Evolutionary conservation across 2,888 invertebrate species (phyloP).

Genomic region (Macropis europaea): DNA sequence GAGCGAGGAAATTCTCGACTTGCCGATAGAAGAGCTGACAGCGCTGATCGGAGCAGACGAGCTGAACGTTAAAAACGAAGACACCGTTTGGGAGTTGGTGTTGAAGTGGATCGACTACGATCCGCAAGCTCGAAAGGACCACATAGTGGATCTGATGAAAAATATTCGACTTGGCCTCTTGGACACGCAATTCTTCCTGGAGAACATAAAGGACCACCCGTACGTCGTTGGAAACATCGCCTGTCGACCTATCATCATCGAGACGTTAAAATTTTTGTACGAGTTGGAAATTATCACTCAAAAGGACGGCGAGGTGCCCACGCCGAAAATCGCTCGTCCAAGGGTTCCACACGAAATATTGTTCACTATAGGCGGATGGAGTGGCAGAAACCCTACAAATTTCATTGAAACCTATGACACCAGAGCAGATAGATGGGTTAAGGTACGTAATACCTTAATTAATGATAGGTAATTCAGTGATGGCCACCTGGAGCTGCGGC

Average conservation of each 20-base stretch:
- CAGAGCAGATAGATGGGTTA: constrained; percentile 93
- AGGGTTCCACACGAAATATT: constrained; percentile 93
- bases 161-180: constrained; percentile 91
- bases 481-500: no score
- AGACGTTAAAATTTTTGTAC: constrained; percentile 94
- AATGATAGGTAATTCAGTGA: no score
- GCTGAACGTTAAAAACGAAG: constrained; percentile 93
- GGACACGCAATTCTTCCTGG: constrained; percentile 94
- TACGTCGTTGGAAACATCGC: constrained; percentile 91
- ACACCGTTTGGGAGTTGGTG: constrained; percentile 92
- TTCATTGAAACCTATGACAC: constrained; percentile 95
- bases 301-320: constrained; percentile 90
- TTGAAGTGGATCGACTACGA: constrained; percentile 93
- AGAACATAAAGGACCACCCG: constrained; percentile 93
- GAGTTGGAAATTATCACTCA: constrained; percentile 93
- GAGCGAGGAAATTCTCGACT: constrained; percentile 88
- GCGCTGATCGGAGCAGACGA: constrained; percentile 91
- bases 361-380: constrained; percentile 92
- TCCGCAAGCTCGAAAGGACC: constrained; percentile 85
- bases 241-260: constrained; percentile 93
- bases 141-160: constrained; percentile 89
- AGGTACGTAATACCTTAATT: constrained; percentile 80
- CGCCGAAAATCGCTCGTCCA: constrained; percentile 91
- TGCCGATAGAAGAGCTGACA: constrained; percentile 87
- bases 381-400: constrained; percentile 81